Conservation (phyloP, 2,888 invertebrate species). For the Orthonychiurus folsomi region DNA sequence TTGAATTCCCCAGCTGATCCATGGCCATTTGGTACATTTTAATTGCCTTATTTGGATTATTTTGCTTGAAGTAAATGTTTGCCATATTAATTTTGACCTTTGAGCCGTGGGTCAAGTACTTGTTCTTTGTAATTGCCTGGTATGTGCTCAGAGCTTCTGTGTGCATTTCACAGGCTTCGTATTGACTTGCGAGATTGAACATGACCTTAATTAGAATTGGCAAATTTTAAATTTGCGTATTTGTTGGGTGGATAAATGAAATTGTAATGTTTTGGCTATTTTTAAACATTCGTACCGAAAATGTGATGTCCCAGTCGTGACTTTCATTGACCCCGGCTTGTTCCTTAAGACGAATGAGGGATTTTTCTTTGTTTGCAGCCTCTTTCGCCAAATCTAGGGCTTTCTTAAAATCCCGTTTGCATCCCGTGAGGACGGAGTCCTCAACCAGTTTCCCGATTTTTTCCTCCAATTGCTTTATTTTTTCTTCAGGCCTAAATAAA, state of each 20-base stretch:
- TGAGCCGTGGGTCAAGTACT: constrained; percentile 86
- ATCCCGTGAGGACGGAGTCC: constrained; percentile 69
- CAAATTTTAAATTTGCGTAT: neutral
- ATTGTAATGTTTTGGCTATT: neutral
- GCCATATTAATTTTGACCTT: constrained; percentile 96
- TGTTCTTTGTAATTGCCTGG: constrained; percentile 84
- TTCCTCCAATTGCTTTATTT: constrained; percentile 75
- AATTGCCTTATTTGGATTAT: constrained; percentile 84
- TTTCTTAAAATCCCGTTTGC: constrained; percentile 54
- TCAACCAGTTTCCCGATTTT: constrained; percentile 84
- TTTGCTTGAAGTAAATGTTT: constrained; percentile 91
- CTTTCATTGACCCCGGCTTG: constrained; percentile 80
- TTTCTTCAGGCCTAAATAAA: constrained; percentile 71
- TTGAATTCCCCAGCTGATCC: constrained; percentile 84
- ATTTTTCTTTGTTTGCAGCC: constrained; percentile 84
- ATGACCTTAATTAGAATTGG: constrained; percentile 67
- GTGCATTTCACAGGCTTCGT: constrained; percentile 86
- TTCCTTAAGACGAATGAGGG: constrained; percentile 80
- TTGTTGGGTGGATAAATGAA: neutral
- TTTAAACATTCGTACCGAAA: constrained; percentile 79
- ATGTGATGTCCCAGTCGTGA: constrained; percentile 90
- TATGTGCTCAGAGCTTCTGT: constrained; percentile 94
- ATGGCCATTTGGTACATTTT: constrained; percentile 98
- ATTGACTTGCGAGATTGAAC: constrained; percentile 92
- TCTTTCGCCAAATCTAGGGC: constrained; percentile 91